Conservation (phyloP, 2,888 invertebrate species). For the Neocrepidodera transversa region DNA sequence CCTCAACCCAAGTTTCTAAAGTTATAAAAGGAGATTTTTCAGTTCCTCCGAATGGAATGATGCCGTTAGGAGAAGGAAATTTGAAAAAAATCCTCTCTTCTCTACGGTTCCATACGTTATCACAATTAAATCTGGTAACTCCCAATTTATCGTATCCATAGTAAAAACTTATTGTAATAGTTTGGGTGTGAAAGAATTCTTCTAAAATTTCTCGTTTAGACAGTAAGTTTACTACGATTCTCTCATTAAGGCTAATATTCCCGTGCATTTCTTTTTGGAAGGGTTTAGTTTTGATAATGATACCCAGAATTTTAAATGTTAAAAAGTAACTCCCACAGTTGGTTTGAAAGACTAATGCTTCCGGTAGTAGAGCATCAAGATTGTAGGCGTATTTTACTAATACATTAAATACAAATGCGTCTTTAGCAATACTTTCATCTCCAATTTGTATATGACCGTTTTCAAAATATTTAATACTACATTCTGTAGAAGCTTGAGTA, state of each 20-base stretch:
- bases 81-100: constrained; percentile 46
- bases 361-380: constrained; percentile 62
- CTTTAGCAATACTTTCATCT: constrained; percentile 48
- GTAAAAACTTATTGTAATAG: constrained; percentile 51
- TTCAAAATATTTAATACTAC: constrained; percentile 61
- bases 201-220: constrained; percentile 49
- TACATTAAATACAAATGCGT: constrained; percentile 65
- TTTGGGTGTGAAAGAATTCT: constrained; percentile 51
- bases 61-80: constrained; percentile 48
- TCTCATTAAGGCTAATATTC: constrained; percentile 53
- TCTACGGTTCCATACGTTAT: constrained; percentile 41
- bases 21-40: constrained; percentile 50
- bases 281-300: constrained; percentile 55
- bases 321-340: constrained; percentile 52
- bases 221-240: constrained; percentile 51
- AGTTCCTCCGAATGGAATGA: constrained; percentile 44
- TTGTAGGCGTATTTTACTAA: constrained; percentile 66
- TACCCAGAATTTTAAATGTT: constrained; percentile 54
- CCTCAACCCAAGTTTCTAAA: constrained; percentile 46
- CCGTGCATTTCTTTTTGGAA: constrained; percentile 53
- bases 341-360: constrained; percentile 53
- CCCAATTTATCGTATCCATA: constrained; percentile 52
- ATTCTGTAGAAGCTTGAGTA: constrained; percentile 8
- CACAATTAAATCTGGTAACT: constrained; percentile 47
- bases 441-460: constrained; percentile 68